Evolutionary conservation across 2,797 vertebrate genomes (phyloP).

Genomic region (Uromys caudimaculatus): DNA sequence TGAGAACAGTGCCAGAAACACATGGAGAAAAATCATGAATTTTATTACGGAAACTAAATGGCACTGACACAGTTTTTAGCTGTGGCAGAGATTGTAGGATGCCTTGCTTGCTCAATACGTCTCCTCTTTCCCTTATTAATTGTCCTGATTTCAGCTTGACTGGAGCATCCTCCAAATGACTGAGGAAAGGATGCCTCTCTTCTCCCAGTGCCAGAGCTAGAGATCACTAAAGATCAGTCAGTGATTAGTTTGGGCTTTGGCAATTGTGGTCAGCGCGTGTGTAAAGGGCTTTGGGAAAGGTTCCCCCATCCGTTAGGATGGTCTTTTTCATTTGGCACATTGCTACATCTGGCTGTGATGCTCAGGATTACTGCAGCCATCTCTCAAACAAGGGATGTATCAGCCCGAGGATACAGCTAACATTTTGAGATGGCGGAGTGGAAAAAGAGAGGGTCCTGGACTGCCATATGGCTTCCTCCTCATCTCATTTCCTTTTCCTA

Average conservation of each 20-base stretch:
- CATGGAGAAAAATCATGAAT: not conserved
- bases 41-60: not conserved
- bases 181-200: not conserved
- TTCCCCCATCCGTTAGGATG: not conserved
- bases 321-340: not conserved
- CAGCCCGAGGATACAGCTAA: not conserved
- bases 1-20: not conserved
- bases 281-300: not conserved
- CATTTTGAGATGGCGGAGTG: not conserved
- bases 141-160: not conserved
- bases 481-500: not conserved
- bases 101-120: not conserved
- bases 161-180: not conserved
- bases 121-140: not conserved
- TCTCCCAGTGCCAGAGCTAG: not conserved
- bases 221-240: not conserved
- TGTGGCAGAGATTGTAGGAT: accelerated
- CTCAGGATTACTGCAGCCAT: not conserved
- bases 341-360: not conserved
- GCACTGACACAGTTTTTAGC: not conserved
- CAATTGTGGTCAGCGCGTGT: not conserved
- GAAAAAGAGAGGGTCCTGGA: not conserved
- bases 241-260: not conserved
- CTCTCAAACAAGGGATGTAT: not conserved
- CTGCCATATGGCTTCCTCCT: not conserved